Evolutionary conservation across 2,113 vertebrate species (phyloP).

Genomic region (Etheostoma spectabile): DNA sequence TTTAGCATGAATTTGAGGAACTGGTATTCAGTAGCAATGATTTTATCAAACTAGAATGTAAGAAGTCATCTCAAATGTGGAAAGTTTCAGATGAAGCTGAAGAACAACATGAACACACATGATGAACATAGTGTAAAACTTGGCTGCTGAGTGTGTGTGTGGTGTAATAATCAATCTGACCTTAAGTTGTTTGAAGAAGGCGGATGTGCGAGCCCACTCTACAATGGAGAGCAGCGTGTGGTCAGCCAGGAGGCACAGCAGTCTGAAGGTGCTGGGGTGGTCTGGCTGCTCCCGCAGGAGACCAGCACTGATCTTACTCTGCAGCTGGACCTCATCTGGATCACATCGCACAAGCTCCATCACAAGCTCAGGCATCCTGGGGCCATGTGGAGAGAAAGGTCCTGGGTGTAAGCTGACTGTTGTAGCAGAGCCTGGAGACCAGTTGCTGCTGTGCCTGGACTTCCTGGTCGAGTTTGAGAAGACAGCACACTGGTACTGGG

Average conservation of each 20-base stretch:
- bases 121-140: no score
- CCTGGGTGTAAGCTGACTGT: conserved; percentile 74
- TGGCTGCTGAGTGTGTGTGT: no score
- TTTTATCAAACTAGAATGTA: no score
- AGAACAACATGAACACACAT: no score
- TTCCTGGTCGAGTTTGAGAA: conserved; percentile 86
- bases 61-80: no score
- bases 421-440: conserved; percentile 20
- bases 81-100: no score
- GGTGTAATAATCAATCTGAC: conserved; percentile 40
- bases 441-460: conserved; percentile 85
- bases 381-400: conserved; percentile 60
- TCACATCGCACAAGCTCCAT: conserved; percentile 91
- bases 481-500: conserved; percentile 81
- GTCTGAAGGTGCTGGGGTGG: conserved; percentile 84
- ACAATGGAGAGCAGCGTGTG: conserved; percentile 94
- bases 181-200: conserved; percentile 95
- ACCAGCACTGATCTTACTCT: conserved; percentile 84
- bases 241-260: conserved; percentile 92
- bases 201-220: conserved; percentile 93
- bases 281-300: conserved; percentile 87
- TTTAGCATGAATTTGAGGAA: no score
- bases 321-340: conserved; percentile 89
- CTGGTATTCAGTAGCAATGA: no score
- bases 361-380: conserved; percentile 86